Conservation (phyloP, 1,140 invertebrate genomes). For the Battus philenor region DNA sequence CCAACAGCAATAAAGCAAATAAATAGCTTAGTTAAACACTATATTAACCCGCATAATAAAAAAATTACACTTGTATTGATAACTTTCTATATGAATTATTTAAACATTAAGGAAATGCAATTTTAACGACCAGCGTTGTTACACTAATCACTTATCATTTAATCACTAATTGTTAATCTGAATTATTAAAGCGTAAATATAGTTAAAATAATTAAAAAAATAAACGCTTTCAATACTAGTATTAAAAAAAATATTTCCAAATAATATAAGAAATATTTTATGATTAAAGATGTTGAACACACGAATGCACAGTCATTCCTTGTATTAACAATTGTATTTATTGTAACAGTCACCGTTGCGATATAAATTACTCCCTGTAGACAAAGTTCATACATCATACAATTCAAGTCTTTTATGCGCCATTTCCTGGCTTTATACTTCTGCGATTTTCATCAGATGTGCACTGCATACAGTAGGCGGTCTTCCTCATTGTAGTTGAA, state of each 20-base stretch:
- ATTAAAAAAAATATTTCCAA: background rate
- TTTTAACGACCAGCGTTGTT: background rate
- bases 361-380: background rate
- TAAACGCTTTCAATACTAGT: background rate
- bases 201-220: background rate
- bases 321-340: background rate
- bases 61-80: too few species aligned
- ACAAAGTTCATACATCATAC: background rate
- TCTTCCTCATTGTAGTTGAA: slow-evolving; percentile 54
- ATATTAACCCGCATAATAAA: background rate
- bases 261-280: background rate
- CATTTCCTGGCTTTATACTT: slow-evolving; percentile 27
- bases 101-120: background rate
- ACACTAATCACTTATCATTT: background rate
- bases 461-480: slow-evolving; percentile 42
- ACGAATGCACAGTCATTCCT: background rate
- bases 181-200: background rate
- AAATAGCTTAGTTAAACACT: too few species aligned
- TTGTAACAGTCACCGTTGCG: background rate
- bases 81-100: background rate
- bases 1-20: too few species aligned
- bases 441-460: slow-evolving; percentile 20
- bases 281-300: background rate
- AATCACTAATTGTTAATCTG: background rate
- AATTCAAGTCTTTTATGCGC: background rate